Evolutionary conservation across 2,113 vertebrate species (phyloP).

Genomic region (Typhlomys cinereus): DNA sequence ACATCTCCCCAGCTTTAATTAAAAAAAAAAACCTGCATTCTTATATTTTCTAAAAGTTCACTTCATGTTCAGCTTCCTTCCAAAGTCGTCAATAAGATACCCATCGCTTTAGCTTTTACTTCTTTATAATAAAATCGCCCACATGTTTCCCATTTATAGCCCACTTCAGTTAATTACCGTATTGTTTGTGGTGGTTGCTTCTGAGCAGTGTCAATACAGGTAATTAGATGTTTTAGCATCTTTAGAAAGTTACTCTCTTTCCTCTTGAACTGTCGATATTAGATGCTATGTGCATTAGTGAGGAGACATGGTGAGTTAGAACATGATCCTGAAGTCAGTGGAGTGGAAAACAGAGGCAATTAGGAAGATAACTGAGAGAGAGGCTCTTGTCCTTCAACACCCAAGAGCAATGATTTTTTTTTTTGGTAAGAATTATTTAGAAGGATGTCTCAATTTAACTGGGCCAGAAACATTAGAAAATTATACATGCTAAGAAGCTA

Average conservation of each 20-base stretch:
- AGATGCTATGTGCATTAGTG: background rate
- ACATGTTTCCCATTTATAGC: background rate
- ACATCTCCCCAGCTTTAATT: too few relatives aligned
- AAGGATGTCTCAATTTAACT: slow-evolving; percentile 41
- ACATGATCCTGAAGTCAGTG: background rate
- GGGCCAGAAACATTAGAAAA: background rate
- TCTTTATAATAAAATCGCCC: slow-evolving; percentile 26
- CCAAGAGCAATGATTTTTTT: slow-evolving; percentile 2
- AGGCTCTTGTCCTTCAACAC: background rate
- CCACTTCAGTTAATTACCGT: slow-evolving; percentile 57
- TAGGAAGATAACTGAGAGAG: slow-evolving; percentile 21
- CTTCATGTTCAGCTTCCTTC: background rate
- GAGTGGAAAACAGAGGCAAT: slow-evolving; percentile 5
- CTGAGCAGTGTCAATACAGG: slow-evolving; percentile 42
- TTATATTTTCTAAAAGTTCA: slow-evolving; percentile 9
- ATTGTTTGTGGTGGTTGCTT: slow-evolving; percentile 45
- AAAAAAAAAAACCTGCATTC: too few relatives aligned
- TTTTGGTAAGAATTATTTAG: slow-evolving; percentile 54
- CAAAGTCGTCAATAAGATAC: background rate
- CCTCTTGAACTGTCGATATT: background rate
- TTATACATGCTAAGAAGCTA: background rate
- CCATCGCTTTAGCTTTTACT: background rate
- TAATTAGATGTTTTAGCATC: slow-evolving; percentile 42
- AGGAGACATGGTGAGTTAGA: background rate
- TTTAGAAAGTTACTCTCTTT: slow-evolving; percentile 33